A percentile compares a stretch with the other conserved stretches of the same genome.
These are phyloP conservation scores for Paguma larvata DNA, from an alignment of 2,797 vertebrate genomes.

Conservation along the genomic window DNA sequence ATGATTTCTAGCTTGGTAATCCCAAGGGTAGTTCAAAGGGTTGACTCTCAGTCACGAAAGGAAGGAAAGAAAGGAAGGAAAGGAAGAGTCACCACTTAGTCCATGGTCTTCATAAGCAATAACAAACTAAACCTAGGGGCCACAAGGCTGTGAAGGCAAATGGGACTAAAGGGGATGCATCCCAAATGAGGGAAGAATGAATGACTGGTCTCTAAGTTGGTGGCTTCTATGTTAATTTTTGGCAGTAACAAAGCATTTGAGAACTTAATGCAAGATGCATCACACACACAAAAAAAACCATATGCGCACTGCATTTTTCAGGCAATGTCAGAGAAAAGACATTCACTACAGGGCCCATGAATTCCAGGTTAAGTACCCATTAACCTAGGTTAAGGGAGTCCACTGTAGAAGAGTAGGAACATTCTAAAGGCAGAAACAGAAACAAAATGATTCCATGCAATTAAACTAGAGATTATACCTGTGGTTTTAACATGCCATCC, in stretches of 20 bases:
- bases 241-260: background rate
- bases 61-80: slow-evolving; percentile 10
- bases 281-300: background rate
- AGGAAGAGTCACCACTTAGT: background rate
- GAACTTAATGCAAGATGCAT: background rate
- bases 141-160: background rate
- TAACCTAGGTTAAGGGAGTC: background rate
- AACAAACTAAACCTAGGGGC: background rate
- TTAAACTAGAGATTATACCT: background rate
- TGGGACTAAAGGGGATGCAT: no score
- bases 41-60: slow-evolving; percentile 13
- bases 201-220: background rate
- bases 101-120: background rate
- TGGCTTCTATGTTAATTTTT: background rate
- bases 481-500: background rate
- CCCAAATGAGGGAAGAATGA: background rate
- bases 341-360: background rate
- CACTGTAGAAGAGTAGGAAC: background rate
- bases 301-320: background rate
- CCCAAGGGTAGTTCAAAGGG: slow-evolving; percentile 6
- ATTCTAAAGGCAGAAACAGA: background rate
- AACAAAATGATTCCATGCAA: slow-evolving; percentile 14
- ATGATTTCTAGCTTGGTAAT: slow-evolving; percentile 14
- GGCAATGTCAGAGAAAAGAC: background rate
- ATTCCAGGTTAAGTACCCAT: slow-evolving; percentile 1